Conservation (phyloP, 2,888 invertebrate species). For the Euclidia mi region DNA sequence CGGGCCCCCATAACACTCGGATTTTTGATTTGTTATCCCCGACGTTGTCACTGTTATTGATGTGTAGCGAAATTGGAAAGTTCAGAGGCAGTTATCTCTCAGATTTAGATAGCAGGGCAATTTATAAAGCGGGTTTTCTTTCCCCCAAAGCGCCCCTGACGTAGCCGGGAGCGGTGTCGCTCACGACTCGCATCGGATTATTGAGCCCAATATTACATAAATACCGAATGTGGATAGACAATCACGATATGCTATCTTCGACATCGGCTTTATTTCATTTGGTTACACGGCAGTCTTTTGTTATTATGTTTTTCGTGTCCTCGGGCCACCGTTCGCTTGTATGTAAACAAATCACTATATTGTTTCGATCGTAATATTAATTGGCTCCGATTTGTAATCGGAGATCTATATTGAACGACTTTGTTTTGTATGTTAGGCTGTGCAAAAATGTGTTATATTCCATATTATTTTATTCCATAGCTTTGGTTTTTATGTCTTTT, state of each 20-base stretch:
- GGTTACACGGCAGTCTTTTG: conserved; percentile 36
- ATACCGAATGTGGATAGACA: conserved; percentile 52
- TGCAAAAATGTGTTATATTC: not conserved
- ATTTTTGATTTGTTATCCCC: conserved; percentile 87
- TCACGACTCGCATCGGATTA: conserved; percentile 60
- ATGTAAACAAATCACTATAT: conserved; percentile 28
- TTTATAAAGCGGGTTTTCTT: conserved; percentile 85
- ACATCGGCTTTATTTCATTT: conserved; percentile 48
- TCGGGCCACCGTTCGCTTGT: conserved; percentile 14
- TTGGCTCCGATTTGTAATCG: conserved; percentile 7
- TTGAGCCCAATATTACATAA: conserved; percentile 56
- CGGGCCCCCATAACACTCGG: conserved; percentile 69
- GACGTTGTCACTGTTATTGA: conserved; percentile 87
- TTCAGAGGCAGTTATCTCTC: conserved; percentile 87
- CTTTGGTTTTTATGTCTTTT: too few species aligned
- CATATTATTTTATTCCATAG: too few species aligned
- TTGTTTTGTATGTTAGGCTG: not conserved
- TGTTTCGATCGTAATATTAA: conserved; percentile 7
- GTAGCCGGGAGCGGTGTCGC: conserved; percentile 65
- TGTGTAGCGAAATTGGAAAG: conserved; percentile 90
- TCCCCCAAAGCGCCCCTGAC: conserved; percentile 81
- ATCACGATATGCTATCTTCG: conserved; percentile 42
- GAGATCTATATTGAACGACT: not conserved
- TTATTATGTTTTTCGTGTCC: conserved; percentile 21
- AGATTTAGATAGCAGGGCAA: conserved; percentile 89